Conservation (phyloP, 2,113 vertebrate species). For the Microcebus griseorufus region DNA sequence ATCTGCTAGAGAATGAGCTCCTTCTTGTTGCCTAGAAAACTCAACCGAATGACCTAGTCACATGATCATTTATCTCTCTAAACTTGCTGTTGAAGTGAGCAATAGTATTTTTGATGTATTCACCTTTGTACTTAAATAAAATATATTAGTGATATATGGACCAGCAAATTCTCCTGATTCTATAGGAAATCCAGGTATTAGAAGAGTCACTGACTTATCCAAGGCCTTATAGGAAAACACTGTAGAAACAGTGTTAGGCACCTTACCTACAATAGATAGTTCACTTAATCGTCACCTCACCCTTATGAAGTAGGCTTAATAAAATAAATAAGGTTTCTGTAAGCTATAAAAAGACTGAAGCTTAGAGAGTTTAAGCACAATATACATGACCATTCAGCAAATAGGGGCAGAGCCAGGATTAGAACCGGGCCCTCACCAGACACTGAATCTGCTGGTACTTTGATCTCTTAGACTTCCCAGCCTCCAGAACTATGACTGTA, state of each 20-base stretch:
- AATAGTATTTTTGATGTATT: not conserved
- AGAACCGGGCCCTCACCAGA: not conserved
- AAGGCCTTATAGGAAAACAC: not conserved
- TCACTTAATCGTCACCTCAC: not conserved
- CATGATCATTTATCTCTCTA: not conserved
- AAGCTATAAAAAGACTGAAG: not conserved
- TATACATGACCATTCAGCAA: not conserved
- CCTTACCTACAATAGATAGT: not conserved
- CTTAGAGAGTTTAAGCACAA: not conserved
- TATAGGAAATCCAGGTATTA: not conserved
- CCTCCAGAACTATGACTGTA: not conserved
- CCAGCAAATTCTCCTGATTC: not conserved
- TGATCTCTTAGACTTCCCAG: not conserved
- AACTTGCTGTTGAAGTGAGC: not conserved
- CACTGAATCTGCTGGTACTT: not conserved
- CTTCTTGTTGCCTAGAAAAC: not conserved
- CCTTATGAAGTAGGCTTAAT: not conserved
- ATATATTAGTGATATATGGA: not conserved
- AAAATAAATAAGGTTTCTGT: not conserved
- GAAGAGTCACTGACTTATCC: not conserved
- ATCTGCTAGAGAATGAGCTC: not conserved
- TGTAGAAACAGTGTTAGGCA: not conserved
- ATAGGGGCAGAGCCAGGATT: not conserved
- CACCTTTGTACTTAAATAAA: not conserved
- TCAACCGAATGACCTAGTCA: not conserved